Conservation (phyloP, 2,797 vertebrate genomes). For the Hoplostethus mediterraneus region DNA sequence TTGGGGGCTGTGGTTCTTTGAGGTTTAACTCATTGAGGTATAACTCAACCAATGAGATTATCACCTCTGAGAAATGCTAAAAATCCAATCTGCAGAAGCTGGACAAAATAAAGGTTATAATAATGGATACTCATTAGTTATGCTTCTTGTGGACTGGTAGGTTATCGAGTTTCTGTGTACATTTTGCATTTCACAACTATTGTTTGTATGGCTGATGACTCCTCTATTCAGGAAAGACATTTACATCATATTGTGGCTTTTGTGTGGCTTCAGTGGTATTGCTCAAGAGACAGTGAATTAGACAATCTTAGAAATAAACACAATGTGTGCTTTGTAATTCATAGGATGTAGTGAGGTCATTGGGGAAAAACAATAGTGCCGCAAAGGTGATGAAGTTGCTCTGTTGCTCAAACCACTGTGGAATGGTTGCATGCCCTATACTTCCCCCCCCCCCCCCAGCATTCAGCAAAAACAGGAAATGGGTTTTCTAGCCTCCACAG, state of each 20-base stretch:
- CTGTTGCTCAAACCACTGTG: slow-evolving; percentile 24
- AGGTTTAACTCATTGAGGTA: too few relatives aligned
- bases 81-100: not conserved
- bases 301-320: slow-evolving; percentile 16
- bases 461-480: slow-evolving; percentile 64
- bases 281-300: slow-evolving; percentile 25
- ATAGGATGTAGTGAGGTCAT: slow-evolving; percentile 26
- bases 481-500: slow-evolving; percentile 24
- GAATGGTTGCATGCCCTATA: slow-evolving; percentile 18
- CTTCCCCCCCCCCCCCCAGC: slow-evolving; percentile 29
- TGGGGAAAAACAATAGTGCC: slow-evolving; percentile 36
- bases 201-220: slow-evolving; percentile 12
- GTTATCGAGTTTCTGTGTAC: too few relatives aligned
- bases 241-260: slow-evolving; percentile 8
- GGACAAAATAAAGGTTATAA: not conserved
- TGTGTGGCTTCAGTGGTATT: not conserved
- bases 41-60: too few relatives aligned
- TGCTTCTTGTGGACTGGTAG: not conserved
- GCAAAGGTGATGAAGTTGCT: slow-evolving; percentile 4
- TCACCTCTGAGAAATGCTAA: too few relatives aligned
- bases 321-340: not conserved
- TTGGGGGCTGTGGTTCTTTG: too few relatives aligned
- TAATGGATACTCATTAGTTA: not conserved
- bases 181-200: slow-evolving; percentile 2
- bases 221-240: not conserved